Evolutionary conservation across 2,888 invertebrate genomes (phyloP).

Genomic region (Eupeodes luniger): DNA sequence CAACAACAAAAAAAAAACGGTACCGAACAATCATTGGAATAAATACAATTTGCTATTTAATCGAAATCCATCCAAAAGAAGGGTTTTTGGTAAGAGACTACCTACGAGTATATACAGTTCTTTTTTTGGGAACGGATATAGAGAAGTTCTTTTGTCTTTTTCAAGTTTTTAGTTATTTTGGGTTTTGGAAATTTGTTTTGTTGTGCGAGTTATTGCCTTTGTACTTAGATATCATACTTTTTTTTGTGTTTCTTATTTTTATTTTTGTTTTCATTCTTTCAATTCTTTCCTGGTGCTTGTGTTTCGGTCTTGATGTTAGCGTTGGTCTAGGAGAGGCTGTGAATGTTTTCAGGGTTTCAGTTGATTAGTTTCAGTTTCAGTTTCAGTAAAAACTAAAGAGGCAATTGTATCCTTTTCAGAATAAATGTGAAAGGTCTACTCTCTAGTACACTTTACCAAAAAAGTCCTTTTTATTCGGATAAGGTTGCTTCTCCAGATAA

Average conservation of each 20-base stretch:
- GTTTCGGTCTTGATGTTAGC: not conserved
- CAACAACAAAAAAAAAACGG: slow-evolving; percentile 30
- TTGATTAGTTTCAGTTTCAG: slow-evolving; percentile 71
- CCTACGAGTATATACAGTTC: not conserved
- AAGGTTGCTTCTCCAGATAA: slow-evolving; percentile 41
- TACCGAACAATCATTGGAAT: slow-evolving; percentile 75
- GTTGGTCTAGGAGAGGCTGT: slow-evolving; percentile 27
- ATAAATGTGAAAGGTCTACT: slow-evolving; percentile 43
- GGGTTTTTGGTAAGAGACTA: slow-evolving; percentile 1
- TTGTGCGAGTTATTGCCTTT: slow-evolving; percentile 67
- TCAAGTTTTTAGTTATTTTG: slow-evolving; percentile 33
- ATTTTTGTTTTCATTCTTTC: not conserved
- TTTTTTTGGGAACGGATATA: not conserved
- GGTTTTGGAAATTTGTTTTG: slow-evolving; percentile 45
- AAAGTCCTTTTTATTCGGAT: slow-evolving; percentile 5
- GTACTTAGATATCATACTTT: slow-evolving; percentile 49
- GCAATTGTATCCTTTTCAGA: slow-evolving; percentile 29
- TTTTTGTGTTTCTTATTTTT: slow-evolving; percentile 12
- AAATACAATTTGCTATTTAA: slow-evolving; percentile 75
- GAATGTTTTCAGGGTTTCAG: slow-evolving; percentile 70
- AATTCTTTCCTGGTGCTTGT: not conserved
- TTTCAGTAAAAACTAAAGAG: slow-evolving; percentile 66
- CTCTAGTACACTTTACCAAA: not conserved
- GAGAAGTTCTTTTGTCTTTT: not conserved
- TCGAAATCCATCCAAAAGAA: slow-evolving; percentile 64